phyloP scores from a whole-genome alignment of 1,140 invertebrate species.

The Drosophila kohkoa region DNA sequence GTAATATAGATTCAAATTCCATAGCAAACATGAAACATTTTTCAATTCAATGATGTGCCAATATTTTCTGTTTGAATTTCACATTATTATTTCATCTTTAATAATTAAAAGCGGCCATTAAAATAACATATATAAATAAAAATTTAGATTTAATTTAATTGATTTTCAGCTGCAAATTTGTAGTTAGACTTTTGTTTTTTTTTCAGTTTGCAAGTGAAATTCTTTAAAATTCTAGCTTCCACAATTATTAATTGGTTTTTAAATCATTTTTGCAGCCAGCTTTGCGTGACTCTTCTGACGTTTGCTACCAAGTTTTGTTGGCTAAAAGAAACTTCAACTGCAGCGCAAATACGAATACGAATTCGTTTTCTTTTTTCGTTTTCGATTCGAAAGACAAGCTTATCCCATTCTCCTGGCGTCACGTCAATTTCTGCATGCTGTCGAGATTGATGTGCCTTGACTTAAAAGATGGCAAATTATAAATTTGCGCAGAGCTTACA shows the following conservation, averaged over 20 bases:
- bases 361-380: too few relatives aligned
- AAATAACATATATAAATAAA: too few relatives aligned
- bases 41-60: too few relatives aligned
- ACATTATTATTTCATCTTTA: too few relatives aligned
- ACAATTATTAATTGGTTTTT: not conserved
- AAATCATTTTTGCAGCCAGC: not conserved
- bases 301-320: not conserved
- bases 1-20: too few relatives aligned
- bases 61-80: too few relatives aligned
- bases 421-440: slow-evolving; percentile 18
- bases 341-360: not conserved
- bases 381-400: not conserved
- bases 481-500: slow-evolving; percentile 33
- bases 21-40: too few relatives aligned
- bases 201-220: too few relatives aligned
- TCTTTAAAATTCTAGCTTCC: not conserved
- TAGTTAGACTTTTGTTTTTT: too few relatives aligned
- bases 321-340: not conserved
- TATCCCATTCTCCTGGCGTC: not conserved
- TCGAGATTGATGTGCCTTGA: slow-evolving; percentile 21
- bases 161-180: too few relatives aligned
- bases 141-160: too few relatives aligned
- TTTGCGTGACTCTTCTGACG: not conserved
- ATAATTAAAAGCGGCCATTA: too few relatives aligned
- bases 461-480: slow-evolving; percentile 29